Conservation (phyloP, 2,888 invertebrate genomes). For the Hypomecis punctinalis region DNA sequence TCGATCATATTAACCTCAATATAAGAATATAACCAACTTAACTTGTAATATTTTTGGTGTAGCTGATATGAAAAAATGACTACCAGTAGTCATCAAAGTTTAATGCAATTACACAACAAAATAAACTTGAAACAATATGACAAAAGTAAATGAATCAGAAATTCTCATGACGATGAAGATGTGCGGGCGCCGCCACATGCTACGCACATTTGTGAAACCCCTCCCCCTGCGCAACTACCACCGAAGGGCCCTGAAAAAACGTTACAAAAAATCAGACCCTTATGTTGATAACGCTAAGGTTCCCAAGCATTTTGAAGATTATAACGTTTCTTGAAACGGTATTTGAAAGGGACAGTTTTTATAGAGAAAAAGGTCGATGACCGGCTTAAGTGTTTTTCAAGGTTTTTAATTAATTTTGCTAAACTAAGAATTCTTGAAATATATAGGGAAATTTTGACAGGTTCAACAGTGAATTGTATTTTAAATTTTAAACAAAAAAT, state of each 20-base stretch:
- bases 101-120: conserved; percentile 46
- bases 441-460: too few relatives aligned
- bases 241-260: conserved; percentile 79
- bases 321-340: conserved; percentile 33
- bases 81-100: conserved; percentile 25
- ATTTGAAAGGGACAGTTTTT: conserved; percentile 33
- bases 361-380: conserved; percentile 38
- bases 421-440: too few relatives aligned
- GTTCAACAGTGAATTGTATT: too few relatives aligned
- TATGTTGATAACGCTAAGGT: conserved; percentile 45
- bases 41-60: too few relatives aligned
- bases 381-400: conserved; percentile 29
- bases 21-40: too few relatives aligned
- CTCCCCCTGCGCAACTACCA: conserved; percentile 56
- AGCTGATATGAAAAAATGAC: too few relatives aligned
- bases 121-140: conserved; percentile 54
- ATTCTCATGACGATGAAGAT: conserved; percentile 74
- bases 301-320: conserved; percentile 38
- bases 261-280: conserved; percentile 55
- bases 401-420: not conserved
- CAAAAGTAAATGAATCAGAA: conserved; percentile 76
- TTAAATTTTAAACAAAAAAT: too few relatives aligned
- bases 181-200: conserved; percentile 70
- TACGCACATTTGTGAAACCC: conserved; percentile 71
- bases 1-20: too few relatives aligned